These are phyloP conservation scores for Volucella inflata DNA, from an alignment of 2,888 invertebrate species.

Conservation along the genomic window DNA sequence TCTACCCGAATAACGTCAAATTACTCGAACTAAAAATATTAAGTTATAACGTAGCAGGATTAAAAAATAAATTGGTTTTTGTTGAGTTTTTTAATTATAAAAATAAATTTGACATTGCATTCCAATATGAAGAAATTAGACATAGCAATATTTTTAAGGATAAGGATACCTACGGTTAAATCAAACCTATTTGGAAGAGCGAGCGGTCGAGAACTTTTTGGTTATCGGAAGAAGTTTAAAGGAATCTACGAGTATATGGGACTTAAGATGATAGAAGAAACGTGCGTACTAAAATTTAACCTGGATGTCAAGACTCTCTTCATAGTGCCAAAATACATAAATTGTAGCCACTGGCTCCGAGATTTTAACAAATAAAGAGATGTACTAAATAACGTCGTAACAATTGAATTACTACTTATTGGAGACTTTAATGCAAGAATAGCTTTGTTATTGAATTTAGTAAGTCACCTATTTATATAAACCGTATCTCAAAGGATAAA, in stretches of 20 bases:
- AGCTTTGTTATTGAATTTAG: constrained; percentile 11
- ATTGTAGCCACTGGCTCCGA: constrained; percentile 19
- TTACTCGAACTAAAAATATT: too few species aligned
- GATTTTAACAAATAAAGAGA: constrained; percentile 15
- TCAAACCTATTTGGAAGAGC: too few species aligned
- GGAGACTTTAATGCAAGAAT: constrained; percentile 20
- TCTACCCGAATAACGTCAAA: too few species aligned
- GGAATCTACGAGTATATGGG: not conserved
- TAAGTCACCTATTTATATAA: not conserved
- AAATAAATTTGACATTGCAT: too few species aligned
- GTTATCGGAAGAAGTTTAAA: constrained; percentile 3
- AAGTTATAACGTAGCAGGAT: too few species aligned
- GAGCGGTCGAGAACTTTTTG: constrained; percentile 6
- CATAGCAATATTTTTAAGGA: not conserved
- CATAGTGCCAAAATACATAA: constrained; percentile 22
- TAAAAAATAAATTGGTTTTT: too few species aligned
- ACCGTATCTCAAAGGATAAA: constrained; percentile 8
- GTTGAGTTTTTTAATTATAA: too few species aligned
- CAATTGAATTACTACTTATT: constrained; percentile 9
- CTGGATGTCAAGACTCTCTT: constrained; percentile 9
- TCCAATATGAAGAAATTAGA: constrained; percentile 5
- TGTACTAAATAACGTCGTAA: not conserved
- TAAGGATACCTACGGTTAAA: too few species aligned
- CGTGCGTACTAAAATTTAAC: not conserved
- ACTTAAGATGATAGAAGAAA: constrained; percentile 17